phyloP scores from a whole-genome alignment of 1,140 invertebrate genomes.

The Heliconius melpomene region DNA sequence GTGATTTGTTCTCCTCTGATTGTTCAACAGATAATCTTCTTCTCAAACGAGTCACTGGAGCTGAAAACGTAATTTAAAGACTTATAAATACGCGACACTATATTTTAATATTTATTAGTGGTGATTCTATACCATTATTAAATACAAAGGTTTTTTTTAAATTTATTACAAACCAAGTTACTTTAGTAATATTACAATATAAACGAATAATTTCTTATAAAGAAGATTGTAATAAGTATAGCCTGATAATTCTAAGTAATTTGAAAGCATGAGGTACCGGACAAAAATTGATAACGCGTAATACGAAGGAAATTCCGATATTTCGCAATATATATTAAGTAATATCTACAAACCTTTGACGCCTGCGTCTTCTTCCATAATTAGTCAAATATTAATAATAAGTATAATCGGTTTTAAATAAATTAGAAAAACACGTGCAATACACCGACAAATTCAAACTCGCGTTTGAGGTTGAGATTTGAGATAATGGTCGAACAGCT shows the following conservation, averaged over 20 bases:
- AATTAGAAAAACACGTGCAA: constrained; percentile 60
- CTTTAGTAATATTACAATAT: background rate
- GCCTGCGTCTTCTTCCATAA: constrained; percentile 63
- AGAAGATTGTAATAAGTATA: background rate
- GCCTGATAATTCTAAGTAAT: constrained; percentile 4
- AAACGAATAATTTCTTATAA: background rate
- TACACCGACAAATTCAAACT: constrained; percentile 55
- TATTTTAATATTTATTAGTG: background rate
- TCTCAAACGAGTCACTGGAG: constrained; percentile 60
- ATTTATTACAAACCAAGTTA: background rate
- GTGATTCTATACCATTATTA: background rate
- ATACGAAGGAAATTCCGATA: constrained; percentile 36
- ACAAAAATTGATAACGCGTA: constrained; percentile 39
- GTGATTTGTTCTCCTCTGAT: constrained; percentile 60
- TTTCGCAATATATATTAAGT: constrained; percentile 35
- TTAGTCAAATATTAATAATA: constrained; percentile 36
- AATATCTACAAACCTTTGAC: constrained; percentile 58
- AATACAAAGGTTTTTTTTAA: background rate
- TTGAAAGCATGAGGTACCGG: constrained; percentile 28
- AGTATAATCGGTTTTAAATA: constrained; percentile 34
- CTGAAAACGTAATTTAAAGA: constrained; percentile 30
- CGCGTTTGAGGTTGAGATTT: constrained; percentile 54
- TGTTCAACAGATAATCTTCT: constrained; percentile 62
- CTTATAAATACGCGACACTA: background rate
- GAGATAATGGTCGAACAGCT: constrained; percentile 68